Percentiles rank a stretch among this genome's conserved stretches.
phyloP scores from a whole-genome alignment of 2,797 vertebrate species.

The Lemur catta region DNA sequence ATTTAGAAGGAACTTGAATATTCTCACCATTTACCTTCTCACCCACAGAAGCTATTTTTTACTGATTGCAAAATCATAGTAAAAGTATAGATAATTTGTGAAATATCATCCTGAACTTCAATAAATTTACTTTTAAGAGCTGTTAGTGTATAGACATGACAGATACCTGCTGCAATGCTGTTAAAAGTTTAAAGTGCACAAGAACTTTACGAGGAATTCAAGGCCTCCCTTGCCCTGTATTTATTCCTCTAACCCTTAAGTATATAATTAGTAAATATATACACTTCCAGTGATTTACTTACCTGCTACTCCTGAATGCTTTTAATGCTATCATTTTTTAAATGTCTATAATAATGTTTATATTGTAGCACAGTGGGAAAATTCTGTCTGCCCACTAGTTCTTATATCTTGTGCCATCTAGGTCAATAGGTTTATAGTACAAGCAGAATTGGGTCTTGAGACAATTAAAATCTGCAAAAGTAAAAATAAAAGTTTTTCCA shows the following conservation, averaged over 20 bases:
- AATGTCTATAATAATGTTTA: neutral
- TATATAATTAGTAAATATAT: conserved; percentile 12
- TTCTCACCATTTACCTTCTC: conserved; percentile 31
- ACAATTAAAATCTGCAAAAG: conserved; percentile 39
- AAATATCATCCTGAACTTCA: conserved; percentile 52
- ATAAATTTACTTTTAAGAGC: conserved; percentile 36
- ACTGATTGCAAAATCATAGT: conserved; percentile 47
- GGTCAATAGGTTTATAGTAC: neutral
- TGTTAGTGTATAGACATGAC: neutral
- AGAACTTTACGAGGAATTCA: neutral
- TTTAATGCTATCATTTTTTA: neutral
- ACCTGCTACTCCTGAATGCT: conserved; percentile 12
- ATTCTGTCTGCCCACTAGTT: neutral
- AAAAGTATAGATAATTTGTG: conserved; percentile 53
- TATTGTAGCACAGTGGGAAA: neutral
- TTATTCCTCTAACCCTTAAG: neutral
- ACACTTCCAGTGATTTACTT: neutral
- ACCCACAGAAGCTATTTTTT: conserved; percentile 37
- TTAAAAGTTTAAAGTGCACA: neutral
- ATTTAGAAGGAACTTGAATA: conserved; percentile 42
- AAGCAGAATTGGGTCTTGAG: neutral
- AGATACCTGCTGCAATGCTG: neutral
- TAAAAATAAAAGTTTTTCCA: conserved; percentile 36
- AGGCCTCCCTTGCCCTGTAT: neutral
- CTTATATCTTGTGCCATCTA: neutral